phyloP scores from a whole-genome alignment of 2,888 invertebrate genomes.

The Acholoe squamosa region DNA sequence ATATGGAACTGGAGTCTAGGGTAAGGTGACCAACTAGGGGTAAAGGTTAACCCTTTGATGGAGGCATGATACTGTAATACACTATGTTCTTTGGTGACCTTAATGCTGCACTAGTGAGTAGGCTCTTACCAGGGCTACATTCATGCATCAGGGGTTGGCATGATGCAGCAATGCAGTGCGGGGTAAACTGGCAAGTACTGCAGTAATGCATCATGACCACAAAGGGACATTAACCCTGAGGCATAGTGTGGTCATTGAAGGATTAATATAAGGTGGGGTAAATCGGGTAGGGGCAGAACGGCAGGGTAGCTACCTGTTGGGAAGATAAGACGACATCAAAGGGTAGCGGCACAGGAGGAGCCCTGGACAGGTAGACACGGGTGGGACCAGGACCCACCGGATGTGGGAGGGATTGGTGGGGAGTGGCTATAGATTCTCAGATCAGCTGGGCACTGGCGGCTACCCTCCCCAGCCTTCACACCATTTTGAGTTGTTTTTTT shows the following conservation, averaged over 20 bases:
- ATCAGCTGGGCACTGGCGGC: no score
- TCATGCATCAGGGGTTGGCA: no score
- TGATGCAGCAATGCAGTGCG: no score
- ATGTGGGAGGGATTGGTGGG: no score
- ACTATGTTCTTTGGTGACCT: no score
- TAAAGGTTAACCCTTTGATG: neutral
- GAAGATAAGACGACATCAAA: conserved; percentile 28
- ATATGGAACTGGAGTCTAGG: neutral
- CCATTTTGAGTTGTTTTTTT: no score
- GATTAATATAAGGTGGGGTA: neutral
- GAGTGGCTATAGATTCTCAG: neutral
- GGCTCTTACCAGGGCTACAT: no score
- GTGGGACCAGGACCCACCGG: neutral
- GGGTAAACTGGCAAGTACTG: no score
- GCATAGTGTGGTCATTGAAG: neutral
- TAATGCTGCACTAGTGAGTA: no score
- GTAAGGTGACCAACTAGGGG: neutral
- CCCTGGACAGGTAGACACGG: neutral
- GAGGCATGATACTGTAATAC: no score
- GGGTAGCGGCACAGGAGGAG: neutral
- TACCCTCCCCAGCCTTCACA: no score
- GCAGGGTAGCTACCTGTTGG: neutral
- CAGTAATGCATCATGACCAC: no score
- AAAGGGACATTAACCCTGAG: neutral
- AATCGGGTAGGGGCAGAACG: neutral